Evolutionary conservation across 2,888 invertebrate species (phyloP).

Genomic region (Microdon myrmicae): DNA sequence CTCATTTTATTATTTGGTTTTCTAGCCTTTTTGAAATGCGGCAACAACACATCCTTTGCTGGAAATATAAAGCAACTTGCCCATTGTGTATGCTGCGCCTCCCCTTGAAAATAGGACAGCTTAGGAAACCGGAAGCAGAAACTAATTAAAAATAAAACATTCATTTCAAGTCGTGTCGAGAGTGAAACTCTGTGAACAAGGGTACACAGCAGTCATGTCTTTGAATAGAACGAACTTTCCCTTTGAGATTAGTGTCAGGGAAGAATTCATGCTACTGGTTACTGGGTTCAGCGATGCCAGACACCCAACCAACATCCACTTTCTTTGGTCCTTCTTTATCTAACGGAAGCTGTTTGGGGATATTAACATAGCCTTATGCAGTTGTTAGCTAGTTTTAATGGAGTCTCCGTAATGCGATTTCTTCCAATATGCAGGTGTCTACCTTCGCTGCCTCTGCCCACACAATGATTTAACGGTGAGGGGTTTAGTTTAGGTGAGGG

Average conservation of each 20-base stretch:
- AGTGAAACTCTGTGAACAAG: conserved; percentile 17
- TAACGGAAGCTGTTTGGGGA: conserved; percentile 29
- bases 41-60: conserved; percentile 1
- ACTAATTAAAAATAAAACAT: conserved; percentile 53
- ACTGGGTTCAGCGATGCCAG: neutral
- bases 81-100: conserved; percentile 1
- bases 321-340: too few relatives aligned
- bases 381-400: conserved; percentile 44
- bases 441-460: conserved; percentile 3
- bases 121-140: conserved; percentile 26
- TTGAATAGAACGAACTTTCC: conserved; percentile 35
- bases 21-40: neutral
- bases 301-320: neutral
- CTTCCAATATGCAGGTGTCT: conserved; percentile 26
- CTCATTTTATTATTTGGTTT: conserved; percentile 13
- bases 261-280: conserved; percentile 13
- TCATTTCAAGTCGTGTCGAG: conserved; percentile 39
- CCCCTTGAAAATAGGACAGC: conserved; percentile 10
- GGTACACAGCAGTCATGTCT: conserved; percentile 13
- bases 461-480: neutral
- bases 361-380: conserved; percentile 46
- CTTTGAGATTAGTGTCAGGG: conserved; percentile 35
- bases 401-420: conserved; percentile 43
- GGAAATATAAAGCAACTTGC: too few relatives aligned
- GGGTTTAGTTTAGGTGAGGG: neutral